Evolutionary conservation across 2,888 invertebrate species (phyloP).

Genomic region (Troides helena): DNA sequence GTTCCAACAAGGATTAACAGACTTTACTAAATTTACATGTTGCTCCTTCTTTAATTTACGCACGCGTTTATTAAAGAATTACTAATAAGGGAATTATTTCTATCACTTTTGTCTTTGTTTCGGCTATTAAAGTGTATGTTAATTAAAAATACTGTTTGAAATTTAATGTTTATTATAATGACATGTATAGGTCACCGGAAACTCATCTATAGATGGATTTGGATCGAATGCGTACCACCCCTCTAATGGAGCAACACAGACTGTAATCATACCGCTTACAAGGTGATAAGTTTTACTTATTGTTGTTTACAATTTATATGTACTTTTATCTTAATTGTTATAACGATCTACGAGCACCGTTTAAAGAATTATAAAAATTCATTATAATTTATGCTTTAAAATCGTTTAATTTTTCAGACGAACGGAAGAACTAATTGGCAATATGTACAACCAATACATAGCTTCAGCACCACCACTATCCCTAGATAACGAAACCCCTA

Average conservation of each 20-base stretch:
- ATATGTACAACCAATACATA: conserved; percentile 77
- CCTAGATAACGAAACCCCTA: conserved; percentile 55
- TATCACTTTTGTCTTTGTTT: neutral
- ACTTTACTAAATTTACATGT: neutral
- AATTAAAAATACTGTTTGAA: too few species aligned
- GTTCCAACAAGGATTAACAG: neutral
- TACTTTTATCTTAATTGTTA: neutral
- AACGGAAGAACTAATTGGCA: conserved; percentile 82
- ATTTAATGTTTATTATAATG: conserved; percentile 10
- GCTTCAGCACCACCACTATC: conserved; percentile 67
- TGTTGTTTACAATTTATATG: neutral
- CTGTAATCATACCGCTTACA: conserved; percentile 83
- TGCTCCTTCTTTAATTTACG: neutral
- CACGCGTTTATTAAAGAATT: neutral
- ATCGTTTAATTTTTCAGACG: conserved; percentile 53
- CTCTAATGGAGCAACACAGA: conserved; percentile 68
- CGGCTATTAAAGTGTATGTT: too few species aligned
- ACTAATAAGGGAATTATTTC: neutral
- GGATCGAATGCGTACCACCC: conserved; percentile 84
- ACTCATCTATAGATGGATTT: conserved; percentile 79
- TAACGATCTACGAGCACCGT: neutral
- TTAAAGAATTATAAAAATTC: neutral
- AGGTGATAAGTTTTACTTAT: conserved; percentile 48
- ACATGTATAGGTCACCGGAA: conserved; percentile 59
- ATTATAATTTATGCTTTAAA: neutral